These are phyloP conservation scores for Philereme vetulata DNA, from an alignment of 2,888 invertebrate genomes.

Conservation along the genomic window DNA sequence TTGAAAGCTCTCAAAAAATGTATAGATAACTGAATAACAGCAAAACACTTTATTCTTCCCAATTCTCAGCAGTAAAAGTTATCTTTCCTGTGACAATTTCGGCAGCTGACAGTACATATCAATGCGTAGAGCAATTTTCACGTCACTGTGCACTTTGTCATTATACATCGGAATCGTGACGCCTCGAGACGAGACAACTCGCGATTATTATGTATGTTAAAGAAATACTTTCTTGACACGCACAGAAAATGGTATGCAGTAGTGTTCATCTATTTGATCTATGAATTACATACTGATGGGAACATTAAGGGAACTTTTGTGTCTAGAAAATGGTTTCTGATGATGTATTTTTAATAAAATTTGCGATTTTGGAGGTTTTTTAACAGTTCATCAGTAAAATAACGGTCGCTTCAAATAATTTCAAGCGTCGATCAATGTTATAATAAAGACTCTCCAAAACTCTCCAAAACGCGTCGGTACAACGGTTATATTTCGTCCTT, in stretches of 20 bases:
- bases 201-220: constrained; percentile 83
- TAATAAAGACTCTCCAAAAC: too few species aligned
- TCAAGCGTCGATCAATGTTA: too few species aligned
- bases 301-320: background rate
- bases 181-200: constrained; percentile 82
- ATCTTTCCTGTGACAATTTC: constrained; percentile 5
- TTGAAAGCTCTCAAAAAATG: background rate
- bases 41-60: background rate
- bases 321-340: background rate
- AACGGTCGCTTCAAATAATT: too few species aligned
- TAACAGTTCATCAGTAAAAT: too few species aligned
- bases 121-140: constrained; percentile 77
- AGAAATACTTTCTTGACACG: constrained; percentile 76
- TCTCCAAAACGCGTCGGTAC: too few species aligned
- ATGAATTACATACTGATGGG: background rate
- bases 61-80: background rate
- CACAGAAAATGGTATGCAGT: constrained; percentile 60
- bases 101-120: constrained; percentile 21
- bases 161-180: constrained; percentile 83
- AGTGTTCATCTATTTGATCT: constrained; percentile 26
- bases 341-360: too few species aligned
- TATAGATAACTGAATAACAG: constrained; percentile 7
- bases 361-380: too few species aligned
- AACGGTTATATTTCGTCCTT: too few species aligned
- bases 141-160: constrained; percentile 82